Conservation (phyloP, 2,797 vertebrate species). For the Sphenodon punctatus region DNA sequence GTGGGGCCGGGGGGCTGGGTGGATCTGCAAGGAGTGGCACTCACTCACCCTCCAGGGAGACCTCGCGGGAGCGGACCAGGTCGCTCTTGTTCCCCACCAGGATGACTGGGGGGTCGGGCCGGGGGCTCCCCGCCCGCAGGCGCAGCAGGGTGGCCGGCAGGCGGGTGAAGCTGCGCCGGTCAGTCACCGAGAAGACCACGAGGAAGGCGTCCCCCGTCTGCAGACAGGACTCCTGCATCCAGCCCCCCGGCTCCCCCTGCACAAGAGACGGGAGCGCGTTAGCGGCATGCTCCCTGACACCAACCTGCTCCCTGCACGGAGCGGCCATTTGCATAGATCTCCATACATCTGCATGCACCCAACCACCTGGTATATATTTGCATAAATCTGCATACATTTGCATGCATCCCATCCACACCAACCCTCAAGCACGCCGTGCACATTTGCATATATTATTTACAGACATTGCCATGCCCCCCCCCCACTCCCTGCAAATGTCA, state of each 20-base stretch:
- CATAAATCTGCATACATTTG: neutral
- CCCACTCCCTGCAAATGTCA: too few species aligned
- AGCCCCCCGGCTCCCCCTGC: conserved; percentile 61
- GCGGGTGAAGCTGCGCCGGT: conserved; percentile 88
- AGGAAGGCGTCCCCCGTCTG: conserved; percentile 89
- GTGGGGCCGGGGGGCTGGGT: neutral
- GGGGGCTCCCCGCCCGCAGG: conserved; percentile 84
- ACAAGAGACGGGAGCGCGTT: neutral
- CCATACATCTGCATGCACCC: too few species aligned
- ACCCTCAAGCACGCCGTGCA: neutral
- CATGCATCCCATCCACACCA: neutral
- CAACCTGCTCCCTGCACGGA: neutral
- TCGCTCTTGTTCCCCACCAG: conserved; percentile 94
- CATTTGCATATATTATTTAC: too few species aligned
- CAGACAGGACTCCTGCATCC: conserved; percentile 83
- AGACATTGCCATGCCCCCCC: too few species aligned
- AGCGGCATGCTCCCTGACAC: neutral
- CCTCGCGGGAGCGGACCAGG: conserved; percentile 89
- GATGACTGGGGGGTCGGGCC: conserved; percentile 87
- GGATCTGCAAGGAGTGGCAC: neutral
- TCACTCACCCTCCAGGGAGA: conserved; percentile 85
- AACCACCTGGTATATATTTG: neutral
- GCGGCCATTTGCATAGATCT: too few species aligned
- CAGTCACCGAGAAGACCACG: conserved; percentile 92
- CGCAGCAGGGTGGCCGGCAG: conserved; percentile 82